Conservation (phyloP, 2,888 invertebrate species). For the Synanthedon myopaeformis region DNA sequence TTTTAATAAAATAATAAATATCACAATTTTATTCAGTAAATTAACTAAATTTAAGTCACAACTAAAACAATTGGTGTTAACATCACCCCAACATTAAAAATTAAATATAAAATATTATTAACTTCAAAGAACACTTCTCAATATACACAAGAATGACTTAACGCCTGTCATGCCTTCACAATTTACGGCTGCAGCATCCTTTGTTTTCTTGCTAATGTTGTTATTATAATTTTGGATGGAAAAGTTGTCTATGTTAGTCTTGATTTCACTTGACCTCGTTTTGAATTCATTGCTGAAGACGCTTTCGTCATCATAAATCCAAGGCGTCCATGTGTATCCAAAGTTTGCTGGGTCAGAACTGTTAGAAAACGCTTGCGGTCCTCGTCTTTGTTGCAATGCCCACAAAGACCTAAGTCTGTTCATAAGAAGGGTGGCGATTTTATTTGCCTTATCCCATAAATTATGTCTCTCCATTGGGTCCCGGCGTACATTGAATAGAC, state of each 20-base stretch:
- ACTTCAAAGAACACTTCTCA: constrained; percentile 40
- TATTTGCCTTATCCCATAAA: constrained; percentile 62
- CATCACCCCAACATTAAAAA: too few species aligned
- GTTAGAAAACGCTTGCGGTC: constrained; percentile 52
- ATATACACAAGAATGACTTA: constrained; percentile 50
- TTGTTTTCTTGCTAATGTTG: constrained; percentile 10
- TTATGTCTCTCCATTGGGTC: constrained; percentile 87
- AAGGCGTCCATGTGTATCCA: constrained; percentile 80
- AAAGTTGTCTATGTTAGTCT: constrained; percentile 16
- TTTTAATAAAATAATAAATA: too few species aligned
- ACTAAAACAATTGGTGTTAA: too few species aligned
- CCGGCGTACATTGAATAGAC: constrained; percentile 79
- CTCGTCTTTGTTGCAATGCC: constrained; percentile 60
- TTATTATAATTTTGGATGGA: constrained; percentile 11
- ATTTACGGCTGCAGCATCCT: constrained; percentile 26
- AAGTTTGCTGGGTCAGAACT: constrained; percentile 77
- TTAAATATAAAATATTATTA: too few species aligned
- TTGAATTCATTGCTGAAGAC: background rate
- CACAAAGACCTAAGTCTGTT: constrained; percentile 49
- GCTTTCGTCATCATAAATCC: constrained; percentile 35
- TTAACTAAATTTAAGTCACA: too few species aligned
- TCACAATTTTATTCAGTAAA: too few species aligned
- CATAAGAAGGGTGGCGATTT: constrained; percentile 49
- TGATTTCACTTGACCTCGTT: background rate
- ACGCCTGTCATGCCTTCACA: constrained; percentile 40